A percentile compares a stretch with the other conserved stretches of the same genome.
phyloP scores from a whole-genome alignment of 2,797 vertebrate genomes.

The Loriculus beryllinus region DNA sequence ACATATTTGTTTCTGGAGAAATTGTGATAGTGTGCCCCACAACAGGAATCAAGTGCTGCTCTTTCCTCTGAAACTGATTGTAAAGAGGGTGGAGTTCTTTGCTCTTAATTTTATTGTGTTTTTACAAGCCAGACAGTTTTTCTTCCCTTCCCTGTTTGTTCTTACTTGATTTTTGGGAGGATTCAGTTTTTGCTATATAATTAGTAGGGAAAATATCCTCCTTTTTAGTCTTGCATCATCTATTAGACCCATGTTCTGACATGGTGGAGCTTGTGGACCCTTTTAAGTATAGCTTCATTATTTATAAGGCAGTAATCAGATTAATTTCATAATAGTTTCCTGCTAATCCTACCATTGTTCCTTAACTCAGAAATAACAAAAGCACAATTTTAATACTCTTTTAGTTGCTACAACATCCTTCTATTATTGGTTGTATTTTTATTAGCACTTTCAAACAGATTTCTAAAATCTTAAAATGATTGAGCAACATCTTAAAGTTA shows the following conservation, averaged over 20 bases:
- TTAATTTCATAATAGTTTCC: constrained; percentile 70
- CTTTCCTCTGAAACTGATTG: constrained; percentile 43
- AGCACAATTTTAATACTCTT: constrained; percentile 58
- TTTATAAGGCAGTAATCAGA: constrained; percentile 74
- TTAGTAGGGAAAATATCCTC: constrained; percentile 68
- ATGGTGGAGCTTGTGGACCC: constrained; percentile 69
- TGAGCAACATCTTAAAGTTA: constrained; percentile 23
- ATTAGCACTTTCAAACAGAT: constrained; percentile 45
- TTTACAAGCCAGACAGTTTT: background rate
- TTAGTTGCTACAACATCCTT: constrained; percentile 50
- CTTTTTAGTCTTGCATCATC: constrained; percentile 56
- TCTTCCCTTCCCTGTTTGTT: constrained; percentile 59
- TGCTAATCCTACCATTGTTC: constrained; percentile 72
- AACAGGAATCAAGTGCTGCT: background rate
- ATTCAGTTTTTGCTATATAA: constrained; percentile 72
- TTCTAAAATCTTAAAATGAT: constrained; percentile 27
- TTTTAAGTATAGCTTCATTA: constrained; percentile 68
- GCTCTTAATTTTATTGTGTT: constrained; percentile 55
- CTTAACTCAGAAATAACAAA: constrained; percentile 56
- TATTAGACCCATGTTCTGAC: constrained; percentile 65
- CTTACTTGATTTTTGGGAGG: constrained; percentile 72
- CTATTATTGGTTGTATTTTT: constrained; percentile 47
- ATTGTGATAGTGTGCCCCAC: background rate
- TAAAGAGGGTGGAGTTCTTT: constrained; percentile 55
- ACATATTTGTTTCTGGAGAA: background rate